Conservation (phyloP, 2,797 vertebrate species). For the Lagorchestes hirsutus region DNA sequence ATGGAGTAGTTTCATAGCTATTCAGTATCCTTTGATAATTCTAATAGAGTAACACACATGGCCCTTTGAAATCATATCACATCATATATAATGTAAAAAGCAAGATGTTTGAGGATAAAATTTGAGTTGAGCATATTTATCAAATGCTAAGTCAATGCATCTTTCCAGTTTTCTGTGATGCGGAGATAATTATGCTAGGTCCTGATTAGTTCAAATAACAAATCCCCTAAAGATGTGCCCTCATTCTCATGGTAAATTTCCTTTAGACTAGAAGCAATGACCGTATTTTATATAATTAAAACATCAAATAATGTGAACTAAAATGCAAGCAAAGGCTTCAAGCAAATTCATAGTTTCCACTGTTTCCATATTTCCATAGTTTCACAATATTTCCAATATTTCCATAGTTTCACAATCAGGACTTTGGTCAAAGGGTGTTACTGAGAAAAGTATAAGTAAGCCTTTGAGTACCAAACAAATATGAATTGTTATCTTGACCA, state of each 20-base stretch:
- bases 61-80: not conserved
- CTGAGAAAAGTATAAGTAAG: not conserved
- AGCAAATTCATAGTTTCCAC: not conserved
- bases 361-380: no score
- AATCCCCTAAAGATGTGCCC: not conserved
- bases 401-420: no score
- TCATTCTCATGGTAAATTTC: not conserved
- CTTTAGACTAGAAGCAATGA: not conserved
- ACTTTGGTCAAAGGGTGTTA: not conserved
- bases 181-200: not conserved
- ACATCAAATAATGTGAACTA: not conserved
- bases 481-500: not conserved
- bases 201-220: not conserved
- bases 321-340: not conserved
- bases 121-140: not conserved
- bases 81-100: not conserved
- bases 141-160: not conserved
- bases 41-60: not conserved
- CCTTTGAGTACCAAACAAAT: not conserved
- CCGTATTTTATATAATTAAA: not conserved
- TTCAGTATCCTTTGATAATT: not conserved
- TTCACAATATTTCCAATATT: no score
- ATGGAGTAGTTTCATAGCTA: not conserved
- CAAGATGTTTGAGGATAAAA: not conserved
- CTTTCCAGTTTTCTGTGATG: not conserved